Base-by-base conservation (phyloP, 1,140 invertebrate species). In the Drosophila ficusphila region DNA sequence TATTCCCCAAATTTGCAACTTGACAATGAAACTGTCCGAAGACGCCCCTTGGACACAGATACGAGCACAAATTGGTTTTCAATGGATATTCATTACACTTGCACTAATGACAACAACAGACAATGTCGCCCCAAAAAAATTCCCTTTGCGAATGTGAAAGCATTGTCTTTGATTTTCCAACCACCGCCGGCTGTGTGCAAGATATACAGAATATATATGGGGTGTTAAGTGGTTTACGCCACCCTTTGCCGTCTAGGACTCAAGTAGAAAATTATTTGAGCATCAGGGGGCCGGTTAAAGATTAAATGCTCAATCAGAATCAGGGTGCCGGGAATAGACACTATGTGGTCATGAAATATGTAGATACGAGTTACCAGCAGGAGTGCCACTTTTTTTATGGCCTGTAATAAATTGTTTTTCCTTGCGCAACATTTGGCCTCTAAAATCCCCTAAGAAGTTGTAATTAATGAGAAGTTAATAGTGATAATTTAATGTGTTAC, bases 181-280 rank as follows among this genome's bases (percentile, higher is more conserved):
- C 79, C 79, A 83, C 79, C 79, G 68, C 12, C 44, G n/a, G 48
- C 2, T 29, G 27, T n/a, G 25, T n/a, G n/a, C n/a, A n/a, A n/a
- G n/a, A n/a, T n/a, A n/a, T n/a, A n/a, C n/a, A n/a, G n/a, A n/a
- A 52, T 19, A 49, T 56, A 82, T 67, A 72, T 81, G 79, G 79
- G 79, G 81, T 85, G 79, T 86, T 85, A 85, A 85, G 79, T 85
- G 79, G 81, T 79, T 79, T 83, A 67, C 46, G 31, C 74, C 69
- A 72, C 75, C 79, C 79, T 38, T 56, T 39, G 18, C 34, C 21
- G 44, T 74, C 64, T 77, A 29, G 67, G 54, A 34, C 19, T 18
- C 46, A 38, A 67, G 49, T 23, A 74, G 64, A 61, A 69, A 69
- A 65, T 73, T 70, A 62, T 52, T 23, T 34, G 14, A 74, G 51